A percentile compares a stretch with the other conserved stretches of the same genome.
phyloP scores from a whole-genome alignment of 2,113 vertebrate genomes.

The Hippocampus barbouri region DNA sequence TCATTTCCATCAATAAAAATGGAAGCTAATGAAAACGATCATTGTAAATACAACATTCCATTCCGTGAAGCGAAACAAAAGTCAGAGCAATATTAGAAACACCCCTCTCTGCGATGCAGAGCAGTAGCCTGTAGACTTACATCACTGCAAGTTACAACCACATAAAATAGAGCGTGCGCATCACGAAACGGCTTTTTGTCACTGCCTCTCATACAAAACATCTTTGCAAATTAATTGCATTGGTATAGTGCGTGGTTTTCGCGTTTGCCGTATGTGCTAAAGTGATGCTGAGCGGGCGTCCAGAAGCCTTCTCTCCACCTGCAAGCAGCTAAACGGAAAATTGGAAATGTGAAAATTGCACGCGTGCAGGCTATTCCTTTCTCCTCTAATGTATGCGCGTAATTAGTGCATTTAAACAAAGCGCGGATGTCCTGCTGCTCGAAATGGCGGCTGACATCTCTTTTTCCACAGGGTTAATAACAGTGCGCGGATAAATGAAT shows the following conservation, averaged over 20 bases:
- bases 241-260: neutral
- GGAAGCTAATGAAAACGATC: neutral
- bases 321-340: slow-evolving; percentile 64
- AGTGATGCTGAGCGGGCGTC: slow-evolving; percentile 27
- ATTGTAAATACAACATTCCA: neutral
- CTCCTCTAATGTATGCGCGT: slow-evolving; percentile 69
- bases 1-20: too few relatives aligned
- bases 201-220: neutral
- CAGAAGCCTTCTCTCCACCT: slow-evolving; percentile 62
- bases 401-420: slow-evolving; percentile 83
- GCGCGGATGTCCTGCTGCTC: slow-evolving; percentile 78
- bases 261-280: slow-evolving; percentile 6
- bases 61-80: neutral
- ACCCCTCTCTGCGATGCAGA: neutral
- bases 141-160: too few relatives aligned
- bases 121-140: too few relatives aligned
- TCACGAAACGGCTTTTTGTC: neutral
- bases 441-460: slow-evolving; percentile 80
- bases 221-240: neutral
- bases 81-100: neutral
- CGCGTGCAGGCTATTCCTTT: slow-evolving; percentile 41
- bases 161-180: too few relatives aligned
- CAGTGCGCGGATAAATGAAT: slow-evolving; percentile 81
- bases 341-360: slow-evolving; percentile 72
- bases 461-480: slow-evolving; percentile 81